phyloP scores from a whole-genome alignment of 2,113 vertebrate species.

The Excalfactoria chinensis region DNA sequence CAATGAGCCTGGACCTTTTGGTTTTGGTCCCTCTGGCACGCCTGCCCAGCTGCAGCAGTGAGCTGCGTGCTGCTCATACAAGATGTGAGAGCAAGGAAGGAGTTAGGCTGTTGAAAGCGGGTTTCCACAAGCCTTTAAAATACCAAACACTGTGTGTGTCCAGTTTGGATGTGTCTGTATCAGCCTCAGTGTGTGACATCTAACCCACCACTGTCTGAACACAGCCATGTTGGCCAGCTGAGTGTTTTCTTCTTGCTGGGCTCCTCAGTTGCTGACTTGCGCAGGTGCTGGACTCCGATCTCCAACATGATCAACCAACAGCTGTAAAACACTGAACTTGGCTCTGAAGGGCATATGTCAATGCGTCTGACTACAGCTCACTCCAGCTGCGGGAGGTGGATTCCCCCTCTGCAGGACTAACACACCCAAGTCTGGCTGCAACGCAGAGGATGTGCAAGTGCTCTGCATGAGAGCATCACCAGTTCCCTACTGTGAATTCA shows the following conservation, averaged over 20 bases:
- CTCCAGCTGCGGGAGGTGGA: neutral
- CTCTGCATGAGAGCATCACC: neutral
- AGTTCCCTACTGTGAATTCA: neutral
- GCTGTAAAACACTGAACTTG: neutral
- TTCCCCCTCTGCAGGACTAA: neutral
- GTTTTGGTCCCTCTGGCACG: neutral
- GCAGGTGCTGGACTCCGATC: neutral
- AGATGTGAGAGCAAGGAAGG: neutral
- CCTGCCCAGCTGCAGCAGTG: neutral
- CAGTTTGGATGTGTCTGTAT: fast-evolving
- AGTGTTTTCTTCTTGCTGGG: neutral
- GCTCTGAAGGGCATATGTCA: neutral
- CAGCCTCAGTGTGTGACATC: neutral
- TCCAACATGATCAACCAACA: neutral
- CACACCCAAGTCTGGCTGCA: neutral
- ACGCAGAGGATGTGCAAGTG: neutral
- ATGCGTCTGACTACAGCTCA: neutral
- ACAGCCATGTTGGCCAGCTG: neutral
- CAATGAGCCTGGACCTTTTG: neutral
- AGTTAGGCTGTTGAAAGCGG: neutral
- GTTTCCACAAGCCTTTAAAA: neutral
- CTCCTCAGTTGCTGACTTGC: neutral
- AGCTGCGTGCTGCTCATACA: neutral
- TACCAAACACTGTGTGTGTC: neutral
- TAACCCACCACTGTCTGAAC: neutral